Base-by-base conservation (phyloP, 2,113 vertebrate species). In the Sphyrna mokarran region DNA sequence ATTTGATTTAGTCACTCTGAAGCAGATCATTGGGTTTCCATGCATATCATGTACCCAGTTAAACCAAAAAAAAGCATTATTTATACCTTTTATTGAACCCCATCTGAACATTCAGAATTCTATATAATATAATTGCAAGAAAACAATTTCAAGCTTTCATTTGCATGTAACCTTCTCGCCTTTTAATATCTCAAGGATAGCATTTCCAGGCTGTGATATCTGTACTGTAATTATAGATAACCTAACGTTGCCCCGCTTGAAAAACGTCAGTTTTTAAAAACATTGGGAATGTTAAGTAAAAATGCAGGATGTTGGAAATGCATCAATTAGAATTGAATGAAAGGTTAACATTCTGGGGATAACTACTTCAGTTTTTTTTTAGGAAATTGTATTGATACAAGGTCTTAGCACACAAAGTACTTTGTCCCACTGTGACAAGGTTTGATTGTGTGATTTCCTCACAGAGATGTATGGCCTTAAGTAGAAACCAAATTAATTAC, bases 1-100 rank as follows among this genome's bases (percentile, higher is more conserved):
- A 63, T 90, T 90, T 54, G n/a, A 10, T 61, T 80, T 54, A 54
- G 48, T 4, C 48, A 3, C 48, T 54, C 48, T 54, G 48, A 54
- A 54, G 58, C 29, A 63, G 58, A 26, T 4, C 58, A 26, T 90
- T 90, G 4, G 14, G 58, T 61, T 90, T 29, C 54, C 76, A 78
- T 11, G 29, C 26, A 33, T n/a, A 16, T 61, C 87, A 90, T 26
- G 7, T 33, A 61, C 87, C 87, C 26, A n/a, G 29, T n/a, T 61
- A 61, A 90, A 90, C 58, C 26, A 90, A 90, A 29, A 63, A 63
- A 29, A 90, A 7, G 22, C 93, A 70, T 94, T 94, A 94, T 70
- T 70, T 70, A 40, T 33, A 68, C n/a, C 20, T 48, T 43, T 94
- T 66, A 94, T 37, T 20, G 22, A 94, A 70, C 37, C n/a, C 20